Conservation (phyloP, 2,113 vertebrate species). For the Leucopsar rothschildi region DNA sequence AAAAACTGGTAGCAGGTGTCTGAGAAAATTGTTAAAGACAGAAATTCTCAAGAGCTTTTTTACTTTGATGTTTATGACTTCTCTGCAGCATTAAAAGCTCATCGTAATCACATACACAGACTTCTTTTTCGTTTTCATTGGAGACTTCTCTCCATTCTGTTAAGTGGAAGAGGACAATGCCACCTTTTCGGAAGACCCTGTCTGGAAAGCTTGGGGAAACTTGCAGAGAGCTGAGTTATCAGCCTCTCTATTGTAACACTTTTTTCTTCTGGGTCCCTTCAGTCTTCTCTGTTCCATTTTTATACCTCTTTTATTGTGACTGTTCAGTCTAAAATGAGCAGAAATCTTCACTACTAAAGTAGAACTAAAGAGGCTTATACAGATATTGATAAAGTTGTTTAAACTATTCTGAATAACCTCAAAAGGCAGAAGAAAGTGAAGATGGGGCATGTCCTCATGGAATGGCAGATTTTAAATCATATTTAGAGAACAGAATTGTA, state of each 20-base stretch:
- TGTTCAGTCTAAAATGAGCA: not conserved
- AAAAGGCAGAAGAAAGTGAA: not conserved
- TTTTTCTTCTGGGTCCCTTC: not conserved
- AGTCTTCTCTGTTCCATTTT: not conserved
- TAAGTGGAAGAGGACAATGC: not conserved
- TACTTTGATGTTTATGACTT: not conserved
- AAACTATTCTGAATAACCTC: not conserved
- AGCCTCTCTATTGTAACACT: not conserved
- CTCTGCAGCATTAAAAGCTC: not conserved
- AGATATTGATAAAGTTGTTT: not conserved
- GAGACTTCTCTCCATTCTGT: not conserved
- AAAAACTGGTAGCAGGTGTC: not conserved
- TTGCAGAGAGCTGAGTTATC: not conserved
- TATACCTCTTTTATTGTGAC: not conserved
- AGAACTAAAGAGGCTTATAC: not conserved
- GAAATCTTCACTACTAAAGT: not conserved
- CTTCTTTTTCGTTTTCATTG: not conserved
- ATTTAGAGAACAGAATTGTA: not conserved
- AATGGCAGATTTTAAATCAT: not conserved
- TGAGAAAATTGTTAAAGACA: not conserved
- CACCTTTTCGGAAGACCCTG: rapidly evolving
- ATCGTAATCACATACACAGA: rapidly evolving
- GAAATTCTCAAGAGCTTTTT: not conserved
- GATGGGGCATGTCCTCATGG: not conserved
- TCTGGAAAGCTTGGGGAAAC: not conserved